Evolutionary conservation across 2,113 vertebrate species (phyloP), one percentile per base, ranked within the genome.

Genomic region (Mustelus asterias): DNA sequence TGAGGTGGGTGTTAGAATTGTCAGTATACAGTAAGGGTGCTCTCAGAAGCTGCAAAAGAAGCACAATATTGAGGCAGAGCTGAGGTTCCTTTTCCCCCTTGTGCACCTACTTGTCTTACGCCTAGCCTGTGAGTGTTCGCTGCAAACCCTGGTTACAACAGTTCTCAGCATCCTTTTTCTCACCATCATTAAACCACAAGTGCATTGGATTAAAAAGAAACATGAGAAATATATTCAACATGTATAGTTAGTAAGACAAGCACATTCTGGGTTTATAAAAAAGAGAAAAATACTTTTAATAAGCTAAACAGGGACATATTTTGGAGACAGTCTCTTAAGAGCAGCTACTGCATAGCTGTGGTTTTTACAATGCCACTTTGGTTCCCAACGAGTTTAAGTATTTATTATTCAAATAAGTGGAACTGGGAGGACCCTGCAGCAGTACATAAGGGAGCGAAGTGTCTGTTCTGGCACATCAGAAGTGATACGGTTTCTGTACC

Each of bases 361-460:
- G 63, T 69, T 67, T 94, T 67, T 22, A 69, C 20, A 24, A 70
- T 94, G 92, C 1, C n/a, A 70, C 92, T 69, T 22, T 69, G 63
- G n/a, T 94, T 94, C 65, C 92, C 65, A 94, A 14, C 41, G 63
- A 94, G 37, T 94, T 69, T 94, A 94, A 69, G 41, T 44, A 24
- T 69, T 94, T 70, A 94, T 70, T 70, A 94, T 94, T 94, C 69
- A 94, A 69, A 94, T 29, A 90, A 58, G 54, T 90, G 54, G n/a
- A 69, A 70, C 63, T 69, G 65, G 92, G 92, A 69, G 26, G 63
- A 37, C 65, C 44, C 92, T 65, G 58, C 10, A 44, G 44, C n/a
- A 24, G 65, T 41, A 94, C 37, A 37, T 69, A 67, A 69, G 20
- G 37, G n/a, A 94, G 92, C 2, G 9, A n/a, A 69, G 92, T 3